Evolutionary conservation across 2,113 vertebrate genomes (phyloP), one percentile per base, ranked within the genome.

Genomic region (Ariopsis seemanni): DNA sequence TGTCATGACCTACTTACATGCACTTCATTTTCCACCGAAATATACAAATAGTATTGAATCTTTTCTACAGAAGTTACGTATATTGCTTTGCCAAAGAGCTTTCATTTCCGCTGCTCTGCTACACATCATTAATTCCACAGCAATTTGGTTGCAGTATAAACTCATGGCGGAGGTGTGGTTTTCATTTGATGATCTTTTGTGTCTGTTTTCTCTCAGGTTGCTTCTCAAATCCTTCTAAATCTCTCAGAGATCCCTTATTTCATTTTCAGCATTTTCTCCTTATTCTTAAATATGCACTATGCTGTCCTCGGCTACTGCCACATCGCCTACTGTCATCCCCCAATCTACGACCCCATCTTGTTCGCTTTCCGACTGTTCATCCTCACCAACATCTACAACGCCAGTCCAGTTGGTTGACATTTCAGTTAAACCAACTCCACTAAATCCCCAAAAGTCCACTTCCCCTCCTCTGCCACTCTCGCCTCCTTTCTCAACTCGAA

Each of bases 281-380:
- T 77, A 75, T 88, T 79, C 48, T 30, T 79, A 55, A 65, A 87
- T 93, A 93, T 81, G 89, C 82, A 74, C 65, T 89, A n/a, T 87
- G 85, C 86, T 89, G 89, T 89, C 90, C 87, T 87, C 90, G 90
- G 72, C 84, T 42, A 50, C 82, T 63, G 42, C 50, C 85, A 87
- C 65, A 84, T 60, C 85, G 6, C n/a, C 83, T 27, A 62, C 90
- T 22, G 77, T 14, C n/a, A 58, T 86, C 69, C 52, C 87, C 58
- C 63, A 58, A 60, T 22, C 87, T 18, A 27, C 60, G 52, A n/a
- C 86, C 30, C 15, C 79, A 4, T 42, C 89, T 55, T 85, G 57
- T 79, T 74, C 60, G 25, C 22, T 55, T 55, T n/a, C 87, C 50
- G 72, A 30, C 7, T 42, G 67, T 30, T 20, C 87, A 58, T 53